Evolutionary conservation across 2,888 invertebrate genomes (phyloP), one percentile per base, ranked within the genome.

Genomic region (Ormyrus pomaceus): DNA sequence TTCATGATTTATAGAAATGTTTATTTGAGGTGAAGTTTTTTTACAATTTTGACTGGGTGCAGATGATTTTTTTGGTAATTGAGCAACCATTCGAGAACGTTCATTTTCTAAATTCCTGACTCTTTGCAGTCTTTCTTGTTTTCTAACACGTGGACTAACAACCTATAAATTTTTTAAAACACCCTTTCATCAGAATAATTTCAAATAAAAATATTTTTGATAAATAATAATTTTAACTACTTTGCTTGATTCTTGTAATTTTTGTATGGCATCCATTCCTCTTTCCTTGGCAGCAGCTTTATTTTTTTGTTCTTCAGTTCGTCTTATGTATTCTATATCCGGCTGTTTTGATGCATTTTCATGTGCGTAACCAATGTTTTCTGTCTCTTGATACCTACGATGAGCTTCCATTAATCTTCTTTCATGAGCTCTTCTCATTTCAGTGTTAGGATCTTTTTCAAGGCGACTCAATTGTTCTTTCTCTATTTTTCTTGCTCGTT

Each of bases 401-500:
- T 93, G 92, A n/a, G 92, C 86, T 53, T 91, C 91, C 79, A 91
- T 83, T 11, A 93, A 87, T 85, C 92, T 92, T 78, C 91, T 90
- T 83, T 92, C 91, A 82, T 93, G 92, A 89, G 92, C 91, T 83
- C 91, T 91, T 82, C 91, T 91, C n/a, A 93, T 84, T 83, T 93
- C 92, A 55, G 91, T 88, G 71, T 91, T 91, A 68, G 92, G 92
- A 58, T 91, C 91, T 77, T 91, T 90, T 83, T 93, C 92, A 50
- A 93, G 87, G 81, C 91, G 91, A 51, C 91, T 88, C 50, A 92
- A 84, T 84, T 93, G 92, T 48, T 91, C 91, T 65, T 90, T 88
- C 81, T 92, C 92, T 82, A 93, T 92, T 56, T 90, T 91, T 56
- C 91, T 92, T 0, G 93, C 92, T 83, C 92, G 92, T 77, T 93